Evolutionary conservation across 2,113 vertebrate species (phyloP).

Genomic region (Oryzias celebensis): DNA sequence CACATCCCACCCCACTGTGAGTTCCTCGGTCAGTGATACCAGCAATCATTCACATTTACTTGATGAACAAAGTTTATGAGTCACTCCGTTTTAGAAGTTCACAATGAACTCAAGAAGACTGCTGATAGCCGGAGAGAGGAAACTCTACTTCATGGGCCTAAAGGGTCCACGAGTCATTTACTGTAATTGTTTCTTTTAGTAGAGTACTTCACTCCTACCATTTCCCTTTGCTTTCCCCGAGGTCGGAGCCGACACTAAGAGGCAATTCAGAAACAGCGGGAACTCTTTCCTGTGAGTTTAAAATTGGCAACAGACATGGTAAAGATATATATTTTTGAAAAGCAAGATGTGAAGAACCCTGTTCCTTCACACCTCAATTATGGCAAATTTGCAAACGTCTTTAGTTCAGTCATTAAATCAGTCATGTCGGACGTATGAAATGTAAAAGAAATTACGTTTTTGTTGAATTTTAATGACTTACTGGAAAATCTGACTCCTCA

Average conservation of each 20-base stretch:
- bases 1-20: conserved; percentile 1
- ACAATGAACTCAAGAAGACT: conserved; percentile 20
- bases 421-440: not conserved
- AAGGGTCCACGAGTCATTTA: conserved; percentile 42
- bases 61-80: conserved; percentile 34
- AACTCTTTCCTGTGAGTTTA: conserved; percentile 17
- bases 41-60: conserved; percentile 32
- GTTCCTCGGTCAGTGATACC: conserved; percentile 18
- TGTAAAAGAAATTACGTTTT: not conserved
- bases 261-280: conserved; percentile 15
- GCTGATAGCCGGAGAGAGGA: conserved; percentile 2
- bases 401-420: not conserved
- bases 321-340: too few relatives aligned
- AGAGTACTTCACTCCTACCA: conserved; percentile 19
- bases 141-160: conserved; percentile 17
- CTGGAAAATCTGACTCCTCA: not conserved
- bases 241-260: conserved; percentile 12
- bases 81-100: conserved; percentile 26
- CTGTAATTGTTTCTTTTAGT: conserved; percentile 34
- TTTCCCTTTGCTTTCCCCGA: conserved; percentile 25
- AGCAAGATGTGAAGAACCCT: not conserved
- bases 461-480: not conserved
- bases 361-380: not conserved
- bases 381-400: conserved; percentile 1
- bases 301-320: conserved; percentile 8